phyloP scores from a whole-genome alignment of 1,140 invertebrate genomes.

The Panagrolaimus sp. region DNA sequence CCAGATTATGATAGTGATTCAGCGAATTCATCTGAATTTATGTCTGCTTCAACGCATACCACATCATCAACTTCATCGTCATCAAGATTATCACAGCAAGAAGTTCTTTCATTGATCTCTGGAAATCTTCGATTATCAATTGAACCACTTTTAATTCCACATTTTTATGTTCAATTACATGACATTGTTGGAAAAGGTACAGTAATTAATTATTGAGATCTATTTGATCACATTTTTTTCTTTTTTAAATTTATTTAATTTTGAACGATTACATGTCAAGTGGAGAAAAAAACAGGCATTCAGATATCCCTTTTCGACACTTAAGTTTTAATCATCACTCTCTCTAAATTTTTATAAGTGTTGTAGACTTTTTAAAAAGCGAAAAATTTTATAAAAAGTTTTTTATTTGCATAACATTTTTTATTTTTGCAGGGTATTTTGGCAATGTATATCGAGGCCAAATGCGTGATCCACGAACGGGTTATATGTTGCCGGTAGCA shows the following conservation, averaged over 20 bases:
- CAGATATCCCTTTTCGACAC: background rate
- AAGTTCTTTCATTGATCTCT: conserved; percentile 20
- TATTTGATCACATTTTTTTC: too few species aligned
- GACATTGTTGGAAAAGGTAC: conserved; percentile 25
- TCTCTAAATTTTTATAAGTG: background rate
- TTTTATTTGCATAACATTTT: background rate
- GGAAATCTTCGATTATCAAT: conserved; percentile 1
- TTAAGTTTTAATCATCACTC: background rate
- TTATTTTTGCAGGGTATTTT: conserved; percentile 45
- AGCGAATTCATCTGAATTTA: conserved; percentile 14
- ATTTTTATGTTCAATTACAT: conserved; percentile 25
- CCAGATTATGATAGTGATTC: conserved; percentile 17
- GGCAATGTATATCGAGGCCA: conserved; percentile 48
- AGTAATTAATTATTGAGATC: too few species aligned
- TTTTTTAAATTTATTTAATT: too few species aligned
- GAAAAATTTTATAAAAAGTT: background rate
- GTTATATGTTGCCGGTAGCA: conserved; percentile 34
- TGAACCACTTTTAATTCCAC: conserved; percentile 24
- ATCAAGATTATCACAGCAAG: conserved; percentile 23
- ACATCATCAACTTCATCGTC: conserved; percentile 19
- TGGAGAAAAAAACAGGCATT: background rate
- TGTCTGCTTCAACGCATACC: conserved; percentile 11
- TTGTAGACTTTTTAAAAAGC: background rate
- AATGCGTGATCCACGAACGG: conserved; percentile 36
- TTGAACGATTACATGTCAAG: background rate